Evolutionary conservation across 2,113 vertebrate genomes (phyloP).

Genomic region (Trachemys scripta): DNA sequence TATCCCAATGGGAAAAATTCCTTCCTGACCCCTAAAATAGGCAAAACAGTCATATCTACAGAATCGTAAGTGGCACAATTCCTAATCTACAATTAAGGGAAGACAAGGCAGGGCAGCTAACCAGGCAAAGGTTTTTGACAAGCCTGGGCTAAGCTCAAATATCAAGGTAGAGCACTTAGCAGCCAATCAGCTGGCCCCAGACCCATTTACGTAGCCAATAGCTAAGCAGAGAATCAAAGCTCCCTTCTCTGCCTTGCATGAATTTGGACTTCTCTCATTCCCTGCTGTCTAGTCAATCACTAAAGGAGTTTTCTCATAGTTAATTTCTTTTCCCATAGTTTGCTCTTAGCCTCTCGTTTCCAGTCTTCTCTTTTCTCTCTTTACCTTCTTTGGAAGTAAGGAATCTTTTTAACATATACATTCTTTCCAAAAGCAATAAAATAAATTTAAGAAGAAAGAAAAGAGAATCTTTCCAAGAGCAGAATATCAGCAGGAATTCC

Average conservation of each 20-base stretch:
- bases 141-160: neutral
- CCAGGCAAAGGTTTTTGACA: neutral
- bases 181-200: neutral
- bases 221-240: neutral
- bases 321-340: neutral
- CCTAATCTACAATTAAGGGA: neutral
- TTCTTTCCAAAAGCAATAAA: neutral
- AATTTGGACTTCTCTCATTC: neutral
- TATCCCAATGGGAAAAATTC: neutral
- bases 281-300: neutral
- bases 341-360: neutral
- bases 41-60: neutral
- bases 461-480: slow-evolving; percentile 8
- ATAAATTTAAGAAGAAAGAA: neutral
- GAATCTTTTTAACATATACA: neutral
- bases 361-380: neutral
- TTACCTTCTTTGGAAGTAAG: neutral
- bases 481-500: slow-evolving; percentile 51
- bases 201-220: neutral
- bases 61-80: neutral
- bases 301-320: neutral
- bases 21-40: neutral
- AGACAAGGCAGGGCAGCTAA: neutral
- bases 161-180: neutral
- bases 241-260: neutral